phyloP scores from a whole-genome alignment of 2,113 vertebrate species.

The Neofelis nebulosa region DNA sequence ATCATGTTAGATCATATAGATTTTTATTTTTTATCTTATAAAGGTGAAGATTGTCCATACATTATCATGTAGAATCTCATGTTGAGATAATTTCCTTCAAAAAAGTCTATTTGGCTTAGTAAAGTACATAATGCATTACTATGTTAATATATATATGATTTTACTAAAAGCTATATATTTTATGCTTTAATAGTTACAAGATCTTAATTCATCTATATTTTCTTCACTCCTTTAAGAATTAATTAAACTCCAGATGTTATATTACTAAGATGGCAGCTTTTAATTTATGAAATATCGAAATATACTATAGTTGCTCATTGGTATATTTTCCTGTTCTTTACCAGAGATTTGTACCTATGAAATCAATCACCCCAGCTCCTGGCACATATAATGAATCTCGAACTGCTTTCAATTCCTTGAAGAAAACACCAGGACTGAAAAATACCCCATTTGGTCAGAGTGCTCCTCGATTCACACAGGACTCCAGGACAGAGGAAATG shows the following conservation, averaged over 20 bases:
- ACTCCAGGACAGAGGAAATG: slow-evolving; percentile 66
- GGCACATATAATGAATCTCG: slow-evolving; percentile 86
- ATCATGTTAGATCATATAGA: not conserved
- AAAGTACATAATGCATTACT: not conserved
- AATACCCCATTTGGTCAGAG: slow-evolving; percentile 86
- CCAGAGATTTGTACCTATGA: slow-evolving; percentile 86
- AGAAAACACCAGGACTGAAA: slow-evolving; percentile 79
- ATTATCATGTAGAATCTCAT: slow-evolving; percentile 3
- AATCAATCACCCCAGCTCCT: slow-evolving; percentile 87
- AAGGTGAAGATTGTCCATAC: not conserved
- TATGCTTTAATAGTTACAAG: slow-evolving; percentile 48
- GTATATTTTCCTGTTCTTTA: slow-evolving; percentile 61
- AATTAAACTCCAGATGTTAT: slow-evolving; percentile 17
- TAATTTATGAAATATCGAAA: slow-evolving; percentile 59
- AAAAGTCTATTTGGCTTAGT: slow-evolving; percentile 7
- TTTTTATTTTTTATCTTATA: not conserved
- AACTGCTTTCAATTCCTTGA: slow-evolving; percentile 83
- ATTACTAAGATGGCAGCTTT: slow-evolving; percentile 48
- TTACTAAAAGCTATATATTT: slow-evolving; percentile 38
- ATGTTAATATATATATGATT: not conserved
- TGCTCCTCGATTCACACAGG: slow-evolving; percentile 78
- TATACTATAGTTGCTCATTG: slow-evolving; percentile 48
- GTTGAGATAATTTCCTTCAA: slow-evolving; percentile 16
- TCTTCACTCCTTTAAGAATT: slow-evolving; percentile 49
- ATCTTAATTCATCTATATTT: slow-evolving; percentile 59